Base-by-base conservation (phyloP, 2,888 invertebrate species). In the Lingula anatina region DNA sequence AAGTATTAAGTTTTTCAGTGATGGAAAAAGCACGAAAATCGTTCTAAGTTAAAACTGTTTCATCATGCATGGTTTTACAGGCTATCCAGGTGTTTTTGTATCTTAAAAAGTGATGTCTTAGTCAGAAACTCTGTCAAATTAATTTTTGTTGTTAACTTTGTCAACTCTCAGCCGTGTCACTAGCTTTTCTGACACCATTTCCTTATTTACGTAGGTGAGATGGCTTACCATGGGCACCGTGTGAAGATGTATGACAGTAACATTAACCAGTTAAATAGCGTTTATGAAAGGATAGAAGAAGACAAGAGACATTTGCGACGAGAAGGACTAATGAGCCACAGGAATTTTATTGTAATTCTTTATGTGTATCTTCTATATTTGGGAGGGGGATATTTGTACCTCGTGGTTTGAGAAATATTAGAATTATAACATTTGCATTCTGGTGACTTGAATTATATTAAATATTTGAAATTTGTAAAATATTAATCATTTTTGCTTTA, bases 171-270 rank as follows among this genome's bases (percentile, higher is more conserved):
- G n/a, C n/a, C n/a, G n/a, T n/a, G n/a, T n/a, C n/a, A n/a, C n/a
- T n/a, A n/a, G n/a, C n/a, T n/a, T n/a, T n/a, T n/a, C n/a, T n/a
- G n/a, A n/a, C n/a, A n/a, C n/a, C 9, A 15, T 44, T 27, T 35
- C 15, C 39, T 48, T 51, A n/a, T 51, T 44, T 20, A 53, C 57
- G 18, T 52, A 78, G 79, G 78, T 25, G 77, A 77, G 50, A 59
- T 79, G 51, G 78, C 78, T 4, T 78, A 77, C 52, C 74, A 77
- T 65, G 79, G 79, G 5, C 78, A 79, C 60, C 60, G 74, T 54
- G 78, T 79, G 24, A 75, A 75, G 53, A 63, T 78, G 3, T 75
- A 70, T 60, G 79, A 79, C 56, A 66, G 56, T 37, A 68, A 68
- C 49, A 41, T 68, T 2, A 55, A 64, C 20, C 59, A 65, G 1